phyloP scores from a whole-genome alignment of 2,113 vertebrate species.

The Heterotis niloticus region DNA sequence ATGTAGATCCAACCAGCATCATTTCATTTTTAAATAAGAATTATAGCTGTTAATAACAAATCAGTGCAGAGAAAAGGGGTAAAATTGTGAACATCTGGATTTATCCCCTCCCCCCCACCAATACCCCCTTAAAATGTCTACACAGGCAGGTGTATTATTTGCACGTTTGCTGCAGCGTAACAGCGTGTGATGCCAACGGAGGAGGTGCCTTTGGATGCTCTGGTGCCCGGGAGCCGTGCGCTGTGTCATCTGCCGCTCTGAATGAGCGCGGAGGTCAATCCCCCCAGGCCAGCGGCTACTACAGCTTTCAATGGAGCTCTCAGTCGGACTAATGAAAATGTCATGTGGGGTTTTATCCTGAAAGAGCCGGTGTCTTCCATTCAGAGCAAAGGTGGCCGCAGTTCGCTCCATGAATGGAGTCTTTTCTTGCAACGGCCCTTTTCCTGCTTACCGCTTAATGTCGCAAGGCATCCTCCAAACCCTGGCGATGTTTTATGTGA shows the following conservation, averaged over 20 bases:
- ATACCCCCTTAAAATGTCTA: too few species aligned
- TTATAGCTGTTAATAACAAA: too few species aligned
- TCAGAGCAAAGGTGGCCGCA: neutral
- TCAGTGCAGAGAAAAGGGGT: too few species aligned
- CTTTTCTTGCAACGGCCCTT: neutral
- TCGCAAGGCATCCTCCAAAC: neutral
- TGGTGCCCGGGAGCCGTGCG: constrained; percentile 36
- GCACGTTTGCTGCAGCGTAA: neutral
- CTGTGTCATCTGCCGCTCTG: constrained; percentile 55
- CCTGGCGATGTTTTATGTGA: neutral
- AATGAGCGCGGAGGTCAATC: constrained; percentile 15
- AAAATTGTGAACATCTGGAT: too few species aligned
- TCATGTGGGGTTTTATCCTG: constrained; percentile 26
- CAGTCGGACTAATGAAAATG: constrained; percentile 36
- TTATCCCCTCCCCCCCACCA: too few species aligned
- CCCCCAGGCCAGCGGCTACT: constrained; percentile 3
- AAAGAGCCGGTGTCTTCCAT: constrained; percentile 27
- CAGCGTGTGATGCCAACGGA: constrained; percentile 41
- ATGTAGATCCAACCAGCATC: too few species aligned
- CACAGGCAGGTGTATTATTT: too few species aligned
- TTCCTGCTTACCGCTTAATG: neutral
- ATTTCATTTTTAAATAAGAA: too few species aligned
- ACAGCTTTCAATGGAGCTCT: constrained; percentile 36
- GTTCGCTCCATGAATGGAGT: constrained; percentile 9
- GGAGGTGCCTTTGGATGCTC: constrained; percentile 22